phyloP scores from a whole-genome alignment of 2,113 vertebrate species.

The Athene cunicularia region DNA sequence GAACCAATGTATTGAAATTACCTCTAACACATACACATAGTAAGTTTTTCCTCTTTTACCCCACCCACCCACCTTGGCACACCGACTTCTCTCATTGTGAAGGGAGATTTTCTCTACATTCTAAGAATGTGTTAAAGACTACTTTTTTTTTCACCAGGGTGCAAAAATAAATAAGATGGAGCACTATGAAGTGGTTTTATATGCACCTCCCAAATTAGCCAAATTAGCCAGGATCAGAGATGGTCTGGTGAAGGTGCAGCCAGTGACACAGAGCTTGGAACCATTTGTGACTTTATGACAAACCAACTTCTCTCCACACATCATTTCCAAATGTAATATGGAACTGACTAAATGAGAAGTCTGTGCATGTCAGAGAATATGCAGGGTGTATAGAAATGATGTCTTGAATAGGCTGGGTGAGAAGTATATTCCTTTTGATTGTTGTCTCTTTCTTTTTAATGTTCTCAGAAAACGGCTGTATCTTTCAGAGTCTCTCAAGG shows the following conservation, averaged over 20 bases:
- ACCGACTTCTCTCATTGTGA: background rate
- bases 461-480: conserved; percentile 81
- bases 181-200: background rate
- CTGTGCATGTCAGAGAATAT: conserved; percentile 38
- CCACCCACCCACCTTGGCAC: background rate
- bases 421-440: conserved; percentile 79
- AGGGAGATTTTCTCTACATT: background rate
- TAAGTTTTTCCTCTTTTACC: background rate
- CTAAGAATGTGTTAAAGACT: background rate
- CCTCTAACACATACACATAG: background rate
- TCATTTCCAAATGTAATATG: conserved; percentile 10
- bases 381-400: conserved; percentile 39
- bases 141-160: background rate
- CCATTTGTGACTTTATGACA: background rate
- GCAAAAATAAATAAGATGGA: background rate
- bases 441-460: conserved; percentile 79
- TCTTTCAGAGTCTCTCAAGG: conserved; percentile 84
- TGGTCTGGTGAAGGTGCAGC: background rate
- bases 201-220: background rate
- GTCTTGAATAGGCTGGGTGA: conserved; percentile 70
- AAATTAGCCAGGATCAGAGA: background rate
- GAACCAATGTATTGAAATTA: background rate
- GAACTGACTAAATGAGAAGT: conserved; percentile 43
- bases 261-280: background rate
- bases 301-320: conserved; percentile 1